Conservation (phyloP, 2,888 invertebrate genomes). For the Nomada hirtipes region DNA sequence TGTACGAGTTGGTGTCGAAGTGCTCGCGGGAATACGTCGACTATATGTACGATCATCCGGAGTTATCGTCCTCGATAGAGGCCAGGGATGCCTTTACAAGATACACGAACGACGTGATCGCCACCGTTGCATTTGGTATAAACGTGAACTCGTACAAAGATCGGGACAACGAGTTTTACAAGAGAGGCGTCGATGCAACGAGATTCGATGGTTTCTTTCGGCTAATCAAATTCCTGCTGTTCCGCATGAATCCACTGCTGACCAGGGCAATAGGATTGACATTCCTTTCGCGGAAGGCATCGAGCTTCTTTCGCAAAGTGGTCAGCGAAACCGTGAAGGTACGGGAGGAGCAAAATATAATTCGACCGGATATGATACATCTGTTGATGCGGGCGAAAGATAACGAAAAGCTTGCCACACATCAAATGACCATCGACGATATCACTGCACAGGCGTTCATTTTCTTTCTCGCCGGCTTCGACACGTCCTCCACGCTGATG, state of each 20-base stretch:
- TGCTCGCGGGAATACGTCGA: slow-evolving; percentile 73
- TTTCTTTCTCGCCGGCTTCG: slow-evolving; percentile 80
- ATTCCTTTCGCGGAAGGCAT: slow-evolving; percentile 55
- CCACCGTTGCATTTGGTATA: slow-evolving; percentile 86
- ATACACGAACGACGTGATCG: slow-evolving; percentile 87
- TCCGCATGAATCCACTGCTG: slow-evolving; percentile 57
- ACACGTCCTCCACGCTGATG: slow-evolving; percentile 75
- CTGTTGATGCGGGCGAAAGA: slow-evolving; percentile 85
- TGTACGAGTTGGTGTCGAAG: slow-evolving; percentile 74
- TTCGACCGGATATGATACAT: slow-evolving; percentile 87
- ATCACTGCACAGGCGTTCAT: slow-evolving; percentile 84
- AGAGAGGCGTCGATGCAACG: slow-evolving; percentile 75
- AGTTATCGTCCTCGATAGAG: slow-evolving; percentile 80
- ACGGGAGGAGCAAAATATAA: slow-evolving; percentile 84
- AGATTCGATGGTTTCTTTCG: slow-evolving; percentile 53
- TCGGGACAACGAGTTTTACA: slow-evolving; percentile 86
- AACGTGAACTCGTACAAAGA: slow-evolving; percentile 86
- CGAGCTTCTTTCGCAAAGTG: slow-evolving; percentile 66
- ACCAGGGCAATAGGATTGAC: slow-evolving; percentile 48
- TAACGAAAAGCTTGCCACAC: slow-evolving; percentile 39
- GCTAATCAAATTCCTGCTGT: slow-evolving; percentile 58
- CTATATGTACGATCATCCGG: slow-evolving; percentile 68
- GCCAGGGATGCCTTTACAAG: slow-evolving; percentile 85
- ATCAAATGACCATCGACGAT: slow-evolving; percentile 76
- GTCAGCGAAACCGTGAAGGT: slow-evolving; percentile 83